Conservation (phyloP, 1,140 invertebrate species). For the Lanistes nyassanus region DNA sequence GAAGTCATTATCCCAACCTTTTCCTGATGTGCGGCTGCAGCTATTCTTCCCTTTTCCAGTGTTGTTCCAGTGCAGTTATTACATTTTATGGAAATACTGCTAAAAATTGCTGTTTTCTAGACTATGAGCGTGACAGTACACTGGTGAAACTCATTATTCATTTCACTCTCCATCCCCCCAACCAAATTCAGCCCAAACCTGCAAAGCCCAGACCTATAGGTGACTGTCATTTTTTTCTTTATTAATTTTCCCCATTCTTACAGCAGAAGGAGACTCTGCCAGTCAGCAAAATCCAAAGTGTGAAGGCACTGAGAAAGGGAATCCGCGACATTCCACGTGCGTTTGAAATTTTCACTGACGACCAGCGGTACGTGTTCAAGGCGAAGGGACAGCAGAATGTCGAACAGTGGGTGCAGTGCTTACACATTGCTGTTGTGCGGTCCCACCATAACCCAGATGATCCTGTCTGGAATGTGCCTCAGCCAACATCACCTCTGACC, state of each 20-base stretch:
- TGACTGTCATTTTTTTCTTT: too few species aligned
- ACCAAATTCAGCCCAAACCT: too few species aligned
- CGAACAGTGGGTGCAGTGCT: conserved; percentile 82
- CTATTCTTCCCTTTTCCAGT: too few species aligned
- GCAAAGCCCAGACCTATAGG: too few species aligned
- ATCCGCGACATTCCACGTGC: conserved; percentile 83
- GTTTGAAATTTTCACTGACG: conserved; percentile 94
- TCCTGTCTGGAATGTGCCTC: background rate
- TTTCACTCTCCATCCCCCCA: too few species aligned
- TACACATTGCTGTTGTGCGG: conserved; percentile 62
- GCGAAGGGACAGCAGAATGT: conserved; percentile 94
- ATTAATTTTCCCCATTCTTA: conserved; percentile 16
- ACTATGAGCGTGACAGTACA: too few species aligned
- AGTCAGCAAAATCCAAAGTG: conserved; percentile 90
- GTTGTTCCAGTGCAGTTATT: too few species aligned
- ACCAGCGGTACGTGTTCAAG: conserved; percentile 89
- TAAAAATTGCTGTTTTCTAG: too few species aligned
- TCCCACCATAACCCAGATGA: conserved; percentile 25
- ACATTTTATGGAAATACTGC: too few species aligned
- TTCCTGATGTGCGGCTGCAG: too few species aligned
- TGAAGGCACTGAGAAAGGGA: conserved; percentile 84
- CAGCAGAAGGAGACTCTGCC: conserved; percentile 61
- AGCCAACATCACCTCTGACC: background rate
- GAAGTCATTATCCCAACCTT: too few species aligned
- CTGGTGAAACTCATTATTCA: too few species aligned